phyloP scores from a whole-genome alignment of 1,140 invertebrate genomes.

The Archivesica marissinica region DNA sequence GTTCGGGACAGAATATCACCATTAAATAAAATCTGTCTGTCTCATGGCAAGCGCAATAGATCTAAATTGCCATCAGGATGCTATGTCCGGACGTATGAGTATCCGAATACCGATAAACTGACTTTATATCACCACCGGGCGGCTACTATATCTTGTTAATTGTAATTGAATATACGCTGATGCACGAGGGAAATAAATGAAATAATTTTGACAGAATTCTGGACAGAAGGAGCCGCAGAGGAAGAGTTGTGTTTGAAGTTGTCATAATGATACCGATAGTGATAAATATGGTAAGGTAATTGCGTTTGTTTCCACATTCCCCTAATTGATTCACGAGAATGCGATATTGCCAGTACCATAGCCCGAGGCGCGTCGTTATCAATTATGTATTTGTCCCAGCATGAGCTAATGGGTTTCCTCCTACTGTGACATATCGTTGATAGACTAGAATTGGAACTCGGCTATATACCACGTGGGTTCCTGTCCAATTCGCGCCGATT shows the following conservation, averaged over 20 bases:
- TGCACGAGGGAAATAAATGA: neutral
- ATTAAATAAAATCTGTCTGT: too few species aligned
- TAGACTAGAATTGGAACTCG: neutral
- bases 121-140: neutral
- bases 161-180: neutral
- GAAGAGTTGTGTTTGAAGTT: neutral
- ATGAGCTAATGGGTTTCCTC: neutral
- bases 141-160: slow-evolving; percentile 9
- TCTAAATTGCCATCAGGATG: neutral
- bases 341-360: slow-evolving; percentile 3
- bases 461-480: too few species aligned
- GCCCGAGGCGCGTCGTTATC: slow-evolving; percentile 1
- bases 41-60: neutral
- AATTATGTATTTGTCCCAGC: slow-evolving; percentile 14
- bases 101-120: neutral
- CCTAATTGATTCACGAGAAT: slow-evolving; percentile 3
- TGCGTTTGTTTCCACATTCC: neutral
- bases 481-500: too few species aligned
- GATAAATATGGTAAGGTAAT: neutral
- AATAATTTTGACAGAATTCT: slow-evolving; percentile 16
- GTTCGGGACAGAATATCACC: too few species aligned
- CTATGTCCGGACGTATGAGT: neutral
- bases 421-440: slow-evolving; percentile 5
- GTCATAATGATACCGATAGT: neutral
- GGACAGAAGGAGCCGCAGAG: neutral